Conservation (phyloP, 2,113 vertebrate species). For the Nothobranchius furzeri region DNA sequence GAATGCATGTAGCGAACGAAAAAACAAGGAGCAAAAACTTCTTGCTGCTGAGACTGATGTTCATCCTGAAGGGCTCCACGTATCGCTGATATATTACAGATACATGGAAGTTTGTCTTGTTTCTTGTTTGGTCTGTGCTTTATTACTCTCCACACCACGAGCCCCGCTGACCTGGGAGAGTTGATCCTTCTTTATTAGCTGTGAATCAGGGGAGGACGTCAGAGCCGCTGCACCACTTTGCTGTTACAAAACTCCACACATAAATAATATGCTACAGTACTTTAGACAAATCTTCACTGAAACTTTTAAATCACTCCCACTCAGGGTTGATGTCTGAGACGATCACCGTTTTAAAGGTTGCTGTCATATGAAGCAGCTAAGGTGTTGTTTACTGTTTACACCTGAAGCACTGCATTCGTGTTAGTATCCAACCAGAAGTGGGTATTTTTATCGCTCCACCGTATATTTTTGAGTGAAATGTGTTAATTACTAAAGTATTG, state of each 20-base stretch:
- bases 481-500: background rate
- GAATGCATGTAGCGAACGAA: constrained; percentile 22
- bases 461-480: background rate
- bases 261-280: background rate
- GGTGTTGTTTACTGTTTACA: background rate
- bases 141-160: constrained; percentile 8
- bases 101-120: background rate
- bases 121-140: constrained; percentile 4
- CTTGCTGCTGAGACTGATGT: background rate
- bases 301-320: constrained; percentile 25
- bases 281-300: background rate
- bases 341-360: constrained; percentile 2
- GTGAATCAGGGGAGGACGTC: constrained; percentile 6
- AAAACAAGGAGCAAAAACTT: background rate
- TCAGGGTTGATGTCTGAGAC: background rate
- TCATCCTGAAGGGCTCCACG: background rate
- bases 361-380: fast-evolving
- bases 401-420: background rate
- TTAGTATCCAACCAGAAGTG: too few species aligned
- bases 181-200: constrained; percentile 18
- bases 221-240: background rate
- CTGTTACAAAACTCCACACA: background rate
- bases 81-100: background rate
- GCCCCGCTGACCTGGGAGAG: constrained; percentile 1
- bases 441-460: background rate